These are phyloP conservation scores for Heterodera filipjevi DNA, from an alignment of 2,888 invertebrate species.

Conservation along the genomic window DNA sequence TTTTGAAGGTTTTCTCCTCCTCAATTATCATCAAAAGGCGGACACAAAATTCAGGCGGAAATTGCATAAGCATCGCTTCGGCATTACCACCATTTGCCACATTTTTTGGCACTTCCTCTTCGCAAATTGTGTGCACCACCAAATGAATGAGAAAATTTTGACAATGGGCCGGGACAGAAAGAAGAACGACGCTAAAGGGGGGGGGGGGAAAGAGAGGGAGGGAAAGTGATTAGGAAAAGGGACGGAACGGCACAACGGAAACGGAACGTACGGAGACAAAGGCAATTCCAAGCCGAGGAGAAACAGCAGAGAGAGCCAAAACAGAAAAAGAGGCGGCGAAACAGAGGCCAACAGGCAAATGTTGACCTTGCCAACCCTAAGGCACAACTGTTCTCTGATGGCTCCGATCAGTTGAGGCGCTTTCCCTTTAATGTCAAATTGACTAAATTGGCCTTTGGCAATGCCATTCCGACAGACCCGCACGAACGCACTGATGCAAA, in stretches of 20 bases:
- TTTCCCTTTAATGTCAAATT: neutral
- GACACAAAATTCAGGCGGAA: slow-evolving; percentile 28
- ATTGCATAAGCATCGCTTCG: slow-evolving; percentile 2
- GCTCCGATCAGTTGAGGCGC: neutral
- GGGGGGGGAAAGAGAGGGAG: neutral
- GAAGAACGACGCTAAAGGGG: neutral
- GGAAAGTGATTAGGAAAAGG: neutral
- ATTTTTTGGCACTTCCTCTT: neutral
- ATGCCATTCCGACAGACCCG: neutral
- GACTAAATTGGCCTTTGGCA: neutral
- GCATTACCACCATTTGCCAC: neutral
- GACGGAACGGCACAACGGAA: neutral
- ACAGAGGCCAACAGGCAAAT: neutral
- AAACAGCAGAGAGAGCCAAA: slow-evolving; percentile 31
- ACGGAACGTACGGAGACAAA: neutral
- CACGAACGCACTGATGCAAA: slow-evolving; percentile 1
- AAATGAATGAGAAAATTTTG: slow-evolving; percentile 21
- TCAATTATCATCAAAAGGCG: slow-evolving; percentile 24
- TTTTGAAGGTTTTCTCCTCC: slow-evolving; percentile 21
- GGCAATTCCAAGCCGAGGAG: neutral
- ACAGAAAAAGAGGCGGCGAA: slow-evolving; percentile 21
- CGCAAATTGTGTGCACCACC: neutral
- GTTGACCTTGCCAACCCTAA: neutral
- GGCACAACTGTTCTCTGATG: slow-evolving; percentile 4
- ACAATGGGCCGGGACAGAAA: neutral